These are phyloP conservation scores for Drosophila melanica DNA, from an alignment of 1,140 invertebrate species.

Conservation along the genomic window DNA sequence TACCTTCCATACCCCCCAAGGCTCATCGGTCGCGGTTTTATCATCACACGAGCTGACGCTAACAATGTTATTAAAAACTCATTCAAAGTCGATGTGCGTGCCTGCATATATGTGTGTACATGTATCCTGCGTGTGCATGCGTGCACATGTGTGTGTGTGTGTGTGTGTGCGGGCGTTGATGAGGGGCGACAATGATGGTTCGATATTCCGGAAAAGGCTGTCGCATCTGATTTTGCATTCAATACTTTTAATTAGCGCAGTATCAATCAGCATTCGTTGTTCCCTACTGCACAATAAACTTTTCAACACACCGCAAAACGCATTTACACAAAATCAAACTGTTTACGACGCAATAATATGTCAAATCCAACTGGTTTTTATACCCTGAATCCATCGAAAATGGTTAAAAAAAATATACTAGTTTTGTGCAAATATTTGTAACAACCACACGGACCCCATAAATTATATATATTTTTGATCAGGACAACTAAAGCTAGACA, in stretches of 20 bases:
- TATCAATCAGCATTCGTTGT: slow-evolving; percentile 30
- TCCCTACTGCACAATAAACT: slow-evolving; percentile 11
- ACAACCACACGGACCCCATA: no score
- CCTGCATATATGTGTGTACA: not conserved
- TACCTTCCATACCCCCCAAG: slow-evolving; percentile 15
- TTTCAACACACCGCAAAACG: not conserved
- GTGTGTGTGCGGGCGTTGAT: slow-evolving; percentile 20
- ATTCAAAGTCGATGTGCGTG: slow-evolving; percentile 60
- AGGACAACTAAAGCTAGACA: no score
- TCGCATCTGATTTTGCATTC: slow-evolving; percentile 37
- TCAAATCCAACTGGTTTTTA: no score
- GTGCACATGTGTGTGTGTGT: slow-evolving; percentile 11
- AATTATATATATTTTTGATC: no score
- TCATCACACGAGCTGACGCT: slow-evolving; percentile 72
- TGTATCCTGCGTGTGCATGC: not conserved
- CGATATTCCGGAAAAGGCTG: slow-evolving; percentile 14
- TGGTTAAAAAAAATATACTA: no score
- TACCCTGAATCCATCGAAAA: no score
- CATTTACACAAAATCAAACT: not conserved
- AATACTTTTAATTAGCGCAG: slow-evolving; percentile 44
- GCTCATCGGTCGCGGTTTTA: slow-evolving; percentile 32
- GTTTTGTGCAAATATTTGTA: no score
- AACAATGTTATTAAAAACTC: slow-evolving; percentile 81
- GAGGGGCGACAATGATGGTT: slow-evolving; percentile 15
- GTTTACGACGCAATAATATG: no score